Percentiles rank a stretch among this genome's conserved stretches.
Evolutionary conservation across 2,797 vertebrate genomes (phyloP).

Genomic region (Enteromius argenteus): DNA sequence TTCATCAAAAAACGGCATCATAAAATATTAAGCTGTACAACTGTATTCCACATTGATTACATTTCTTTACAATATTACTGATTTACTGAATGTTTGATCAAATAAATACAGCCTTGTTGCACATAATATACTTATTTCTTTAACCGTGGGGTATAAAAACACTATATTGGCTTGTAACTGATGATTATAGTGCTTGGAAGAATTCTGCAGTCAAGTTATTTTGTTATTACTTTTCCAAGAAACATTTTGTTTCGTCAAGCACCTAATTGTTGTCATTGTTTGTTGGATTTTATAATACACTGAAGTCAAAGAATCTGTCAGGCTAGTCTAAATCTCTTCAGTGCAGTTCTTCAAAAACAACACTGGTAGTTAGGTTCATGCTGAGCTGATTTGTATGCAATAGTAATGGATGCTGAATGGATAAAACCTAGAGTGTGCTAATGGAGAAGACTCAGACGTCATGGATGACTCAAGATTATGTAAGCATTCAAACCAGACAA

Average conservation of each 20-base stretch:
- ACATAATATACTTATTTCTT: background rate
- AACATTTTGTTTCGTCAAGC: background rate
- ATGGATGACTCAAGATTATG: slow-evolving; percentile 31
- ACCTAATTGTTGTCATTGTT: background rate
- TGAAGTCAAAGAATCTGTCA: background rate
- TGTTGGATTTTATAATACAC: background rate
- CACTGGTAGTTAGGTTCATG: background rate
- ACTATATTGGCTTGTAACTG: background rate
- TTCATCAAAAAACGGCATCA: background rate
- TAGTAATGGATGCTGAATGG: background rate
- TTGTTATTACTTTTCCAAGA: background rate
- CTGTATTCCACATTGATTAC: background rate
- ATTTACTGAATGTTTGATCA: background rate
- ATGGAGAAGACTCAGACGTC: slow-evolving; percentile 14
- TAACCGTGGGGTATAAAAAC: background rate
- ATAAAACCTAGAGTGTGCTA: background rate
- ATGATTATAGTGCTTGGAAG: slow-evolving; percentile 30
- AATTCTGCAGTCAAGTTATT: background rate
- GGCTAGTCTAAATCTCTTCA: background rate
- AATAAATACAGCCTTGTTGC: background rate
- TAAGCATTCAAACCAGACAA: slow-evolving; percentile 35
- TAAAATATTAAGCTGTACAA: background rate
- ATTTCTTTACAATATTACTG: background rate
- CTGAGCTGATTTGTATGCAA: background rate
- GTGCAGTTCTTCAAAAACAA: background rate